Evolutionary conservation across 2,888 invertebrate genomes (phyloP), one percentile per base, ranked within the genome.

Genomic region (Nycteola revayana): DNA sequence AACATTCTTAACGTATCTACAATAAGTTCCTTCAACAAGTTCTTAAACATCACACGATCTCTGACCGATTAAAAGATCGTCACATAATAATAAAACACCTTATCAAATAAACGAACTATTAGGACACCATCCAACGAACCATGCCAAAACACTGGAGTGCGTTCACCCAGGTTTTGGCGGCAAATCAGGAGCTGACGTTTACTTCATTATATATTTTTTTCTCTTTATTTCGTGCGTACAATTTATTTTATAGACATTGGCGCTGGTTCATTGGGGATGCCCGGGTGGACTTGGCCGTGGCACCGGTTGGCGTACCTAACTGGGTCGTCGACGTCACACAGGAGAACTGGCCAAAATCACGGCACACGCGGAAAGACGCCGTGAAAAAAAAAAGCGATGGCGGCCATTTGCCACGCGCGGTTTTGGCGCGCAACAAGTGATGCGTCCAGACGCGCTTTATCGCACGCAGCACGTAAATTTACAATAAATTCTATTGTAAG

Each of bases 231-330:
- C 69, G 63, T 63, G 74, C 67, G 72, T 76, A 78, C 77, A 78
- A 88, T 88, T 88, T 87, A 82, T 88, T 88, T 88, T 86, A 88
- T 88, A 87, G 88, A 87, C 86, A 87, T 88, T 88, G 88, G 87
- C 87, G 69, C 76, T 72, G 81, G 81, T 83, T 86, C 87, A 86
- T 77, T 70, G 80, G 86, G 87, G 86, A 85, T 82, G 75, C 86
- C 87, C 81, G 73, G 56, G 71, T 83, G 85, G 80, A 80, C 86
- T 87, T 87, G 87, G 87, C 88, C 88, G 75, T 87, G 87, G 85
- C 75, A 83, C 75, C 75, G 78, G 64, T 87, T 87, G 88, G 88
- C 88, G 74, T 68, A 65, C 72, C 83, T 83, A 87, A 83, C 86
- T 88, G 82, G 87, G 87, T 80, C 86, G 78, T 45, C 71, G 56